A percentile compares a stretch with the other conserved stretches of the same genome.
These are phyloP conservation scores for Delichon dasypus DNA, from an alignment of 2,797 vertebrate genomes.

Conservation along the genomic window DNA sequence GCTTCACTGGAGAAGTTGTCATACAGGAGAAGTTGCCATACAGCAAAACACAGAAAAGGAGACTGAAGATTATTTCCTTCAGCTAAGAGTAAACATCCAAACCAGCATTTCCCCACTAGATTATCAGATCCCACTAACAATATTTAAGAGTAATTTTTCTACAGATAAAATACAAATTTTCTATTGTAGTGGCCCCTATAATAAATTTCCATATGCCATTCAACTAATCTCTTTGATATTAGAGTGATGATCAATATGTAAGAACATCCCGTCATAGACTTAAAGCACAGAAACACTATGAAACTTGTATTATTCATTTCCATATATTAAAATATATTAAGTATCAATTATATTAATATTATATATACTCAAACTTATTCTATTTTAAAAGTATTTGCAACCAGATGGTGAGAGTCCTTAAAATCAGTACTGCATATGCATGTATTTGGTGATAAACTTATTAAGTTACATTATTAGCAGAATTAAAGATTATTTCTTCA, in stretches of 20 bases:
- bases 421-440: not conserved
- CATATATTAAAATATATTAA: not conserved
- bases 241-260: not conserved
- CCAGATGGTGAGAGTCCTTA: not conserved
- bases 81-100: not conserved
- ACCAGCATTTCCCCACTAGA: rapidly evolving
- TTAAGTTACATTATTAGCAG: not conserved
- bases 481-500: not conserved
- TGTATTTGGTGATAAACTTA: not conserved
- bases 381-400: not conserved
- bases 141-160: not conserved
- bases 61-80: not conserved
- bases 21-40: not conserved
- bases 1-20: not conserved
- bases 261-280: not conserved
- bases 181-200: not conserved
- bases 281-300: not conserved
- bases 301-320: not conserved
- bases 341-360: not conserved
- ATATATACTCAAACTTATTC: not conserved
- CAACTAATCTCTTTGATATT: not conserved
- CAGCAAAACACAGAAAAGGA: not conserved
- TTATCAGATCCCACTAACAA: not conserved
- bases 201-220: not conserved
- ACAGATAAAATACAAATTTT: not conserved